A percentile compares a stretch with the other conserved stretches of the same genome.
phyloP scores from a whole-genome alignment of 2,888 invertebrate species.

The Bimastos eiseni region DNA sequence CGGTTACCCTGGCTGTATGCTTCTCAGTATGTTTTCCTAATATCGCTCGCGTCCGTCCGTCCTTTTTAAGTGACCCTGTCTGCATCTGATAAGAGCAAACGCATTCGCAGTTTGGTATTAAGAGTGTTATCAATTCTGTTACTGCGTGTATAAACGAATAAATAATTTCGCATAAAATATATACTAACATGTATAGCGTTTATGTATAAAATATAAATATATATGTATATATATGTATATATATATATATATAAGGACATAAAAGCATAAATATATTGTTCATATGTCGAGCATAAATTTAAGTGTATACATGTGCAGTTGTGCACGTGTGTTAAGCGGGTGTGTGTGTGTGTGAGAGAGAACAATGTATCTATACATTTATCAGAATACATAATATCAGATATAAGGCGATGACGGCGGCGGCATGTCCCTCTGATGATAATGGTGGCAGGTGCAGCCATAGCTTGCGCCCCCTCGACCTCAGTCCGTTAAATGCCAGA shows the following conservation, averaged over 20 bases:
- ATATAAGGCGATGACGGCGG: neutral
- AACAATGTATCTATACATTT: neutral
- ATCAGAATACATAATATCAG: neutral
- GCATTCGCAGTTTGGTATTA: neutral
- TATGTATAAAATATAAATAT: neutral
- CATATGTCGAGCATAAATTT: slow-evolving; percentile 13
- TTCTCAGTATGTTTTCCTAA: neutral
- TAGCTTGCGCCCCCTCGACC: neutral
- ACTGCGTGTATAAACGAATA: neutral
- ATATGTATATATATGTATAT: neutral
- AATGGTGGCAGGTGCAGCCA: neutral
- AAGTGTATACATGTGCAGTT: neutral
- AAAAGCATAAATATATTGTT: neutral
- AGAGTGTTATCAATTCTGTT: neutral
- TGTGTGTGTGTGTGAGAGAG: too few species aligned
- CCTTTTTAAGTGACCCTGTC: neutral
- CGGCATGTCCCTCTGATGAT: neutral
- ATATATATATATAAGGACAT: neutral
- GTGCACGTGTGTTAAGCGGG: neutral
- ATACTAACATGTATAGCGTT: neutral
- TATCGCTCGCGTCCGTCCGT: neutral
- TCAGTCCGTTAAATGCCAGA: neutral
- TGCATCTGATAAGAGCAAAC: slow-evolving; percentile 6
- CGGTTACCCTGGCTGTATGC: neutral
- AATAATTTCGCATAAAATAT: neutral